Conservation (phyloP, 2,113 vertebrate genomes). For the Buteo buteo region DNA sequence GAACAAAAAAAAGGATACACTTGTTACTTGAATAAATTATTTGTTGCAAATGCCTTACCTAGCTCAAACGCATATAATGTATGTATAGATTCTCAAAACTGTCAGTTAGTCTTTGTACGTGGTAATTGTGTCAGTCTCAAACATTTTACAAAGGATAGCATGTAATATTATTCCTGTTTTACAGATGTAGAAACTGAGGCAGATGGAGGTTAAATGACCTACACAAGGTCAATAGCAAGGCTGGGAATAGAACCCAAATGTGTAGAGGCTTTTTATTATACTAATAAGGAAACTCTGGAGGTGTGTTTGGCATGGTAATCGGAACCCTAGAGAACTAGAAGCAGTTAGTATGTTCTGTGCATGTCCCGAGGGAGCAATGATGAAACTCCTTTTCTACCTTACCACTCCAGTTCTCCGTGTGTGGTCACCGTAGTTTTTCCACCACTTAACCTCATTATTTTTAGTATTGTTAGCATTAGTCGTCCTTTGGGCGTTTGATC, state of each 20-base stretch:
- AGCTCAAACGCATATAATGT: not conserved
- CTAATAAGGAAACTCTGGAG: conserved; percentile 67
- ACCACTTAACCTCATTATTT: conserved; percentile 44
- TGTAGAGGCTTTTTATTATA: conserved; percentile 66
- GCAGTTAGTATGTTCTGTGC: conserved; percentile 19
- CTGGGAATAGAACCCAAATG: conserved; percentile 59
- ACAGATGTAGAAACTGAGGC: conserved; percentile 53
- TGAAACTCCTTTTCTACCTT: conserved; percentile 71
- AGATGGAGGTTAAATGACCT: conserved; percentile 59
- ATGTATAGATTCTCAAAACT: not conserved
- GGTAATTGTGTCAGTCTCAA: not conserved
- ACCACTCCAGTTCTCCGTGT: conserved; percentile 22
- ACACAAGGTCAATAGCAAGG: conserved; percentile 59
- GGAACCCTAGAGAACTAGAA: conserved; percentile 51
- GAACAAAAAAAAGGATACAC: not conserved
- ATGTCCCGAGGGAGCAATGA: conserved; percentile 68
- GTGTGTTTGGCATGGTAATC: conserved; percentile 63
- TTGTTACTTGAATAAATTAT: not conserved
- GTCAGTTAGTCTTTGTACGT: not conserved
- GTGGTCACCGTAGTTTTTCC: conserved; percentile 34
- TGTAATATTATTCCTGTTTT: not conserved
- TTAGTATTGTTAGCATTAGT: conserved; percentile 42
- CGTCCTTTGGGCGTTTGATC: conserved; percentile 68
- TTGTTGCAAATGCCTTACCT: not conserved
- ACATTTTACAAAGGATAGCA: not conserved